A percentile compares a stretch with the other conserved stretches of the same genome.
Evolutionary conservation across 2,113 vertebrate genomes (phyloP).

Genomic region (Zootoca vivipara): DNA sequence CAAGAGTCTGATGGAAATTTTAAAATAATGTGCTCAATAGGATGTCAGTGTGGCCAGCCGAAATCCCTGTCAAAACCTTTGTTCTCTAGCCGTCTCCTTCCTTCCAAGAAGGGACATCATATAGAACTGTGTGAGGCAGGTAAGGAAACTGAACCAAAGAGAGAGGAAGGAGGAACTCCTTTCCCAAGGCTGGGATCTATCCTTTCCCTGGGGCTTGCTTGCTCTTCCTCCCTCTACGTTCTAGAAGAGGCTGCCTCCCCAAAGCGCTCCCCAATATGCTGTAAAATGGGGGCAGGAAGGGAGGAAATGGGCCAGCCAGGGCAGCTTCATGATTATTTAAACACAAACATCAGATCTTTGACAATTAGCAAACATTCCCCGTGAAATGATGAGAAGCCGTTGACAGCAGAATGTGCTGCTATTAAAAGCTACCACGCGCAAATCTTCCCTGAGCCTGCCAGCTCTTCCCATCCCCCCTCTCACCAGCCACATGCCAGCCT

Average conservation of each 20-base stretch:
- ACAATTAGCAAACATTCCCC: slow-evolving; percentile 66
- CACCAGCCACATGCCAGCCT: slow-evolving; percentile 55
- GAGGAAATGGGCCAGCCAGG: slow-evolving; percentile 19
- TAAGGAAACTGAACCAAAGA: neutral
- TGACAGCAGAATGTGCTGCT: slow-evolving; percentile 66
- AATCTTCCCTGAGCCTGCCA: slow-evolving; percentile 58
- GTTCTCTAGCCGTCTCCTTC: neutral
- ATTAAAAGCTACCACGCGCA: slow-evolving; percentile 73
- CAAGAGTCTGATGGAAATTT: no score
- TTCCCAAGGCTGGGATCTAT: neutral
- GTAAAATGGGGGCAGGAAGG: neutral
- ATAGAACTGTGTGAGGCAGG: neutral
- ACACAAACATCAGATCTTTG: slow-evolving; percentile 43
- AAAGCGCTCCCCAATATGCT: rapidly evolving
- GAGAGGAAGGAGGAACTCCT: no score
- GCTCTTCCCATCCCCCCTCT: slow-evolving; percentile 54
- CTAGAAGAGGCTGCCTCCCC: neutral
- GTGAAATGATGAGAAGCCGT: slow-evolving; percentile 59
- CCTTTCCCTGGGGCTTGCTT: neutral
- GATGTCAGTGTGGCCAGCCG: no score
- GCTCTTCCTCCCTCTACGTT: neutral
- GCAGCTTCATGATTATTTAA: slow-evolving; percentile 45
- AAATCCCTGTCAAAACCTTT: neutral
- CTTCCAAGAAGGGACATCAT: neutral
- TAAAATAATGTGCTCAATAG: no score